Evolutionary conservation across 2,113 vertebrate genomes (phyloP).

Genomic region (Xenopus tropicalis): UCB_Xtro_10.0 CM004446.2:106023001-106023500

Average conservation of each 20-base stretch:
- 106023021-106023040: neutral
- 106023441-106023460: too few species aligned
- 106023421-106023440: too few species aligned
- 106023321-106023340: too few species aligned
- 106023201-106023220: neutral
- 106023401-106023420: too few species aligned
- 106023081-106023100: neutral
- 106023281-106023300: neutral
- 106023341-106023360: too few species aligned
- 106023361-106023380: too few species aligned
- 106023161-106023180: neutral
- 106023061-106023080: neutral
- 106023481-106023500: too few species aligned
- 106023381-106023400: too few species aligned
- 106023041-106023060: neutral
- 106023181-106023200: neutral
- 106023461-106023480: too few species aligned
- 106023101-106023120: neutral
- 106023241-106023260: neutral
- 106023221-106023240: neutral
- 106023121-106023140: neutral
- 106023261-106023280: neutral
- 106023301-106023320: too few species aligned
- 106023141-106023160: neutral
- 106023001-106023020: constrained; percentile 25